A percentile compares a stretch with the other conserved stretches of the same genome.
Conservation (phyloP, 2,888 invertebrate species). For the Trichopria drosophilae region DNA sequence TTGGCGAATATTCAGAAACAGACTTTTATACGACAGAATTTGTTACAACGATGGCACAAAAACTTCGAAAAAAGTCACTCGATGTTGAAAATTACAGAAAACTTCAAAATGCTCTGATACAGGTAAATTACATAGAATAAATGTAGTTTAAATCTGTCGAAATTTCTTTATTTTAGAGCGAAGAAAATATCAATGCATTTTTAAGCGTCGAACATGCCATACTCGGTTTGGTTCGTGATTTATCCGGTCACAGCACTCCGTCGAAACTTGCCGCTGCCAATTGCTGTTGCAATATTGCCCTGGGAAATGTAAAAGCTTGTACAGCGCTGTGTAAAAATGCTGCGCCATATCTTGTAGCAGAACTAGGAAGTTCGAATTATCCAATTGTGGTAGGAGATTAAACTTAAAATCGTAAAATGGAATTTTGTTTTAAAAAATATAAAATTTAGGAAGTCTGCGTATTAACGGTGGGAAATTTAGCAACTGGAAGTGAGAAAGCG, state of each 20-base stretch:
- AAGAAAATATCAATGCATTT: conserved; percentile 53
- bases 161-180: conserved; percentile 53
- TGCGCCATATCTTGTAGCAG: conserved; percentile 60
- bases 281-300: conserved; percentile 64
- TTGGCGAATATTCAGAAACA: conserved; percentile 38
- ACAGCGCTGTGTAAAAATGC: conserved; percentile 58
- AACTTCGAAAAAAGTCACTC: conserved; percentile 44
- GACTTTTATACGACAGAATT: conserved; percentile 37
- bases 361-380: conserved; percentile 52
- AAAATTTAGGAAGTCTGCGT: conserved; percentile 49
- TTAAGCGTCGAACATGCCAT: conserved; percentile 58
- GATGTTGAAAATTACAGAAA: conserved; percentile 42
- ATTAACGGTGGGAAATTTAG: conserved; percentile 56
- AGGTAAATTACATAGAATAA: conserved; percentile 39
- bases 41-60: conserved; percentile 38
- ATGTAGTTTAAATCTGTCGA: background rate
- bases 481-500: conserved; percentile 42
- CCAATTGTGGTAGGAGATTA: conserved; percentile 43
- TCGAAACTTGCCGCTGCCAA: conserved; percentile 61
- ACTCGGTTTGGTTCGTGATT: conserved; percentile 61
- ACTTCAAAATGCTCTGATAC: conserved; percentile 50
- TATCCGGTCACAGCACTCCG: conserved; percentile 60
- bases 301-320: conserved; percentile 60
- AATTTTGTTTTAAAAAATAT: conserved; percentile 5
- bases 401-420: background rate